A percentile compares a stretch with the other conserved stretches of the same genome.
These are phyloP conservation scores for Neria commutata DNA, from an alignment of 2,888 invertebrate genomes.

Conservation along the genomic window DNA sequence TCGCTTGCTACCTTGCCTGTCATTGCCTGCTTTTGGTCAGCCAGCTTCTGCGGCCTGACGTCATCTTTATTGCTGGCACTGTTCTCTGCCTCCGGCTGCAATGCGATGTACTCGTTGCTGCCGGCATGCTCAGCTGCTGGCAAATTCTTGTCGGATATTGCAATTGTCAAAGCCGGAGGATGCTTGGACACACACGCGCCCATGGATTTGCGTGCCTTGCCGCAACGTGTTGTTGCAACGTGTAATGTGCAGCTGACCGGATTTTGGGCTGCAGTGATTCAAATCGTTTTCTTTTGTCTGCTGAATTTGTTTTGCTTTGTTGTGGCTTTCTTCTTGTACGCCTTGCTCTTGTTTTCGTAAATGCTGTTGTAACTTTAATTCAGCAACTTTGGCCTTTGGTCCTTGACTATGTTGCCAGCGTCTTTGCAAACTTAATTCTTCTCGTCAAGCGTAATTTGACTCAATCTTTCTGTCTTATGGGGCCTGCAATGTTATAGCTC, in stretches of 20 bases:
- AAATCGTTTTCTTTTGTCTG: no score
- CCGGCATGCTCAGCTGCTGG: slow-evolving; percentile 42
- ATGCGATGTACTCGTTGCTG: slow-evolving; percentile 43
- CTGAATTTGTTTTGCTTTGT: not conserved
- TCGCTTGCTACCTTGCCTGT: slow-evolving; percentile 19
- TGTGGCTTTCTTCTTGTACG: not conserved
- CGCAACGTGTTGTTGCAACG: not conserved
- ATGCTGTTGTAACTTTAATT: not conserved
- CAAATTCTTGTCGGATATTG: slow-evolving; percentile 57
- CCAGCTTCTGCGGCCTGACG: slow-evolving; percentile 8
- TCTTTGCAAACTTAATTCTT: no score
- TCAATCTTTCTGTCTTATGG: no score
- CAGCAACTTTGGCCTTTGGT: no score
- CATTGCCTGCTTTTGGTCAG: slow-evolving; percentile 24
- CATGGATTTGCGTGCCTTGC: slow-evolving; percentile 50
- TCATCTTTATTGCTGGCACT: slow-evolving; percentile 34
- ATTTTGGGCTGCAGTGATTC: no score
- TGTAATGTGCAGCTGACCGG: slow-evolving; percentile 17
- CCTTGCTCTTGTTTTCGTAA: not conserved
- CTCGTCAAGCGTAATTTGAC: no score
- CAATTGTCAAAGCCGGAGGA: slow-evolving; percentile 55
- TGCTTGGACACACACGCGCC: slow-evolving; percentile 63
- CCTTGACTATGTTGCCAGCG: no score
- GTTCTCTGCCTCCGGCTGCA: slow-evolving; percentile 43
- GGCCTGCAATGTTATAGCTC: no score